Evolutionary conservation across 2,797 vertebrate species (phyloP), one percentile per base, ranked within the genome.

Genomic region (Aldrovandia affinis): DNA sequence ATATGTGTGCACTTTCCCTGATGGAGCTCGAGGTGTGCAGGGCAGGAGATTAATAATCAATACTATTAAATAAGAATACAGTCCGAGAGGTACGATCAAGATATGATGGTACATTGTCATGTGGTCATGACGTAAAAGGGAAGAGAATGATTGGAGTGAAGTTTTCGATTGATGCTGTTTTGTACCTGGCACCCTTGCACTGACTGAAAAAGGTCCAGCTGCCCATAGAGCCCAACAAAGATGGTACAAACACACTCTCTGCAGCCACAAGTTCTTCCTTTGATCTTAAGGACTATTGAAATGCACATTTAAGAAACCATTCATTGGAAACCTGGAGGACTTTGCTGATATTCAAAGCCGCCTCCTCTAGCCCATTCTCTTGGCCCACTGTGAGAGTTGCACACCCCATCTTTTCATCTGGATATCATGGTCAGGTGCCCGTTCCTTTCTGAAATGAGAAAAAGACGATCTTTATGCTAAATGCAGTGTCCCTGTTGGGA

Each of bases 401-500:
- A 44, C 70, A 75, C 70, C 36, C 70, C 70, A 42, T 75, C 70
- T 36, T 75, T 75, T 42, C 39, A 2, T 42, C 70, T 75, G 70
- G 33, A 42, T 75, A 75, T 80, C 47, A 30, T 42, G 33, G 78
- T 82, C 42, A 14, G 79, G 78, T 85, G 85, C 85, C 86, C 12
- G 2, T 28, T 36, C 54, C 54, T 63, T 83, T 33, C 30, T n/a
- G 42, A 42, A 28, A 63, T 30, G 42, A 15, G 75, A 22, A 85
- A 82, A 83, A 65, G 78, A 82, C 79, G 59, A 83, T 84, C 63
- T 85, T 80, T 83, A 81, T 85, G 84, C 78, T 86, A 86, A 87
- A 89, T 84, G 85, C 83, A 30, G 87, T 81, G 85, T 87, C 85
- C 85, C 89, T 84, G 88, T 50, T 42, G 88, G 82, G 84, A 83